phyloP scores from a whole-genome alignment of 2,797 vertebrate genomes.

The Platalea minor region DNA sequence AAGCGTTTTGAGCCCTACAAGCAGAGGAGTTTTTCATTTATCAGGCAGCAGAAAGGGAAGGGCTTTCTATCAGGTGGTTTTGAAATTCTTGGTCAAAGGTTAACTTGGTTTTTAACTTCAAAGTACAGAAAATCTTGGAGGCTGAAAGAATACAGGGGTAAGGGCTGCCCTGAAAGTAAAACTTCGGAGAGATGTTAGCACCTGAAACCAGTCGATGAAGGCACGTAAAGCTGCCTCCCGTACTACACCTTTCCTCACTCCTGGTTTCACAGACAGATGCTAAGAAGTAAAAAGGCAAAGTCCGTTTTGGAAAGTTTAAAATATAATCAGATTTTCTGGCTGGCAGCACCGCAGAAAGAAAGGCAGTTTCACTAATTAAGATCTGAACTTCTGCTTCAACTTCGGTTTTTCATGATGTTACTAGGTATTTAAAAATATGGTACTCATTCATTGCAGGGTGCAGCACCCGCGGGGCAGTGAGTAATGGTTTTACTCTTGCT shows the following conservation, averaged over 20 bases:
- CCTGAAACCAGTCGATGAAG: neutral
- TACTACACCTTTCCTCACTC: neutral
- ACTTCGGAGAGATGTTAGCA: neutral
- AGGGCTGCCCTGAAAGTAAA: neutral
- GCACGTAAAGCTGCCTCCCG: neutral
- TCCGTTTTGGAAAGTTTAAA: neutral
- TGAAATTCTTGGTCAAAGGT: constrained; percentile 55
- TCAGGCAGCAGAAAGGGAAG: neutral
- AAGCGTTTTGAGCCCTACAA: neutral
- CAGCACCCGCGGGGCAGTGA: constrained; percentile 57
- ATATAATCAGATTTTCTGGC: constrained; percentile 1
- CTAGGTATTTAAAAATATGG: constrained; percentile 31
- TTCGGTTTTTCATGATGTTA: constrained; percentile 34
- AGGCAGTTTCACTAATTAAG: constrained; percentile 55
- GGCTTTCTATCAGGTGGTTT: constrained; percentile 23
- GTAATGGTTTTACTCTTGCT: constrained; percentile 57
- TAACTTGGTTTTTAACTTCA: constrained; percentile 45
- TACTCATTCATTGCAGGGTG: constrained; percentile 35
- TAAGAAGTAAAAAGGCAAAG: neutral
- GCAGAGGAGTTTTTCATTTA: constrained; percentile 17
- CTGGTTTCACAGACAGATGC: neutral
- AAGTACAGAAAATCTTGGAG: constrained; percentile 38
- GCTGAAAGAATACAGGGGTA: neutral
- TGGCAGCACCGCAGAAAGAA: neutral
- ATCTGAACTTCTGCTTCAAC: neutral